Evolutionary conservation across 2,113 vertebrate genomes (phyloP).

Genomic region (Anarhynchus alexandrinus): DNA sequence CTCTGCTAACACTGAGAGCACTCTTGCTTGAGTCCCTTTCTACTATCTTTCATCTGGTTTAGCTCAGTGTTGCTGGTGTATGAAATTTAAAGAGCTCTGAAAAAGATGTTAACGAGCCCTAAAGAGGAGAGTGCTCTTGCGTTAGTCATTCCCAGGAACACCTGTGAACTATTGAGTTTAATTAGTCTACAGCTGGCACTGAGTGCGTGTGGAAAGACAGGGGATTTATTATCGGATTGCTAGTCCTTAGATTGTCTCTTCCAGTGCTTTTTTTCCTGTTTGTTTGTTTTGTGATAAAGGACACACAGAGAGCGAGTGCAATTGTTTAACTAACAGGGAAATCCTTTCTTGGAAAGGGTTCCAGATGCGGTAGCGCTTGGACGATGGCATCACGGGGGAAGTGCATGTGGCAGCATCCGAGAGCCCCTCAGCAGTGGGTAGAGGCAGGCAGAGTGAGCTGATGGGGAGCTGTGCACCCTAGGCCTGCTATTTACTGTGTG

Average conservation of each 20-base stretch:
- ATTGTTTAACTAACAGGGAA: constrained; percentile 33
- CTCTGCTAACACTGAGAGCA: neutral
- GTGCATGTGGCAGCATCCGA: neutral
- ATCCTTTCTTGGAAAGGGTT: neutral
- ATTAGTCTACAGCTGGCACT: constrained; percentile 47
- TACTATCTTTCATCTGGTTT: neutral
- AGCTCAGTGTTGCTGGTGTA: constrained; percentile 25
- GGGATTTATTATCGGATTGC: constrained; percentile 34
- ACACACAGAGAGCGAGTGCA: neutral
- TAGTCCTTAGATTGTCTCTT: constrained; percentile 22
- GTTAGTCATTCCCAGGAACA: constrained; percentile 37
- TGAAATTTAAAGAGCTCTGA: constrained; percentile 59
- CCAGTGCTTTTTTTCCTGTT: neutral
- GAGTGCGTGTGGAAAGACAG: constrained; percentile 6
- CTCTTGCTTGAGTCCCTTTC: neutral
- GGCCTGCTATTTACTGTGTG: neutral
- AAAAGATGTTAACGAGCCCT: constrained; percentile 62
- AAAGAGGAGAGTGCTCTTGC: constrained; percentile 39
- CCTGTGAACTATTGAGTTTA: constrained; percentile 52
- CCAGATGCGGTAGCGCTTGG: neutral
- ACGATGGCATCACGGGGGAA: neutral
- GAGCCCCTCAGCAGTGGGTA: neutral
- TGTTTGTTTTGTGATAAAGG: constrained; percentile 58
- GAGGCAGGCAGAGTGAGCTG: neutral
- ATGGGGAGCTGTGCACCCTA: neutral